phyloP scores from a whole-genome alignment of 2,888 invertebrate genomes.

The Ceraclea dissimilis region DNA sequence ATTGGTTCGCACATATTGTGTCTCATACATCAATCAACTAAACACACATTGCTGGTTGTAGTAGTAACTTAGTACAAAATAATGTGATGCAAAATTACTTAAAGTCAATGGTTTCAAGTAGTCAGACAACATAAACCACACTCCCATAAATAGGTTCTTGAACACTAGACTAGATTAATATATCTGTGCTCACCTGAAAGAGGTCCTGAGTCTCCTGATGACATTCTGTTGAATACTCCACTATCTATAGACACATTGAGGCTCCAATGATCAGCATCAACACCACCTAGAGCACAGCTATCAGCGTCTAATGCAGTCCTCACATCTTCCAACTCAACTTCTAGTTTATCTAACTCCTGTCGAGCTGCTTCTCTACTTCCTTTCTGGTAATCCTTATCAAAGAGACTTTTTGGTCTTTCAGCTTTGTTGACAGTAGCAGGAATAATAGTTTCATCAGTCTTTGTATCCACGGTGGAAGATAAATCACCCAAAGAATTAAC shows the following conservation, averaged over 20 bases:
- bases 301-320: slow-evolving; percentile 45
- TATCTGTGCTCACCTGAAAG: slow-evolving; percentile 49
- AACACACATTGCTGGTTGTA: not conserved
- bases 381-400: slow-evolving; percentile 28
- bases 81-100: too few relatives aligned
- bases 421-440: not conserved
- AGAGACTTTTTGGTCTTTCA: slow-evolving; percentile 19
- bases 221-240: slow-evolving; percentile 53
- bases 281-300: slow-evolving; percentile 42
- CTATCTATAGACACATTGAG: slow-evolving; percentile 51
- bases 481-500: not conserved
- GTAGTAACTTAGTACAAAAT: too few relatives aligned
- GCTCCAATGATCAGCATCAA: slow-evolving; percentile 46
- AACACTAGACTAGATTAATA: too few relatives aligned
- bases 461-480: not conserved
- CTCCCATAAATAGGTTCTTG: too few relatives aligned
- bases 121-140: too few relatives aligned
- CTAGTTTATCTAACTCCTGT: slow-evolving; percentile 44
- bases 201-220: slow-evolving; percentile 47
- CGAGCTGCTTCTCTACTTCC: slow-evolving; percentile 35
- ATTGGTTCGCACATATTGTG: slow-evolving; percentile 7
- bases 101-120: too few relatives aligned
- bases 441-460: not conserved
- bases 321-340: slow-evolving; percentile 46
- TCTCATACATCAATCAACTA: slow-evolving; percentile 13